Percentiles rank a stretch among this genome's conserved stretches.
These are phyloP conservation scores for Tenrec ecaudatus DNA, from an alignment of 2,113 vertebrate species.

Conservation along the genomic window DNA sequence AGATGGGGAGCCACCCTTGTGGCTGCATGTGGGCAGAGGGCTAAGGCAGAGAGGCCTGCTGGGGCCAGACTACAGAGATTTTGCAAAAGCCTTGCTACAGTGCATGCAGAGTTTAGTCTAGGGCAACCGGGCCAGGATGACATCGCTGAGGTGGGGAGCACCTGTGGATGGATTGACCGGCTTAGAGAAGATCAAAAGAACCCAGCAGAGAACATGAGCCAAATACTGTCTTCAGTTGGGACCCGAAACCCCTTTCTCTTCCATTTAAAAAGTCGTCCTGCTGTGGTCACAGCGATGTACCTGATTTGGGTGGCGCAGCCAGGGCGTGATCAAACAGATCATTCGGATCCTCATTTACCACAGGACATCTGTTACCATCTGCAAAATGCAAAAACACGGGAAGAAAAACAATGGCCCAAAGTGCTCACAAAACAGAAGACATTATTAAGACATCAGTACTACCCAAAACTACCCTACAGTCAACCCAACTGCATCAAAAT, in stretches of 20 bases:
- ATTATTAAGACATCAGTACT: background rate
- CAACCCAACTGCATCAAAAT: background rate
- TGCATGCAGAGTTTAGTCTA: background rate
- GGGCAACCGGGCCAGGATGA: background rate
- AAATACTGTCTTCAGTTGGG: background rate
- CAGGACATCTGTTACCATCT: slow-evolving; percentile 83
- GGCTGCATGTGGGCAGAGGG: background rate
- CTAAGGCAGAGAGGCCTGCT: rapidly evolving
- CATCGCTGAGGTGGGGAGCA: background rate
- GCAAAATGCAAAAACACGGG: slow-evolving; percentile 73
- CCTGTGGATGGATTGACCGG: background rate
- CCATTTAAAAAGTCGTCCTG: background rate
- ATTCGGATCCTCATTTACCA: slow-evolving; percentile 62
- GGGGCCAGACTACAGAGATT: too few relatives aligned
- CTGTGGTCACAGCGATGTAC: slow-evolving; percentile 17
- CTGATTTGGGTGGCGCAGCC: slow-evolving; percentile 63
- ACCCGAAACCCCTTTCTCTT: background rate
- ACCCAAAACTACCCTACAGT: background rate
- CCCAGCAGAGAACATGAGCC: background rate
- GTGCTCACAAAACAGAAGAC: background rate
- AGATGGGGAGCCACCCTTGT: background rate
- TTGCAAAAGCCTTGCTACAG: background rate
- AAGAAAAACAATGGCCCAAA: slow-evolving; percentile 12
- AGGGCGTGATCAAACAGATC: slow-evolving; percentile 60
- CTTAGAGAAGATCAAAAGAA: background rate